Base-by-base conservation (phyloP, 2,888 invertebrate genomes). In the Drosophila fungiperda region DNA sequence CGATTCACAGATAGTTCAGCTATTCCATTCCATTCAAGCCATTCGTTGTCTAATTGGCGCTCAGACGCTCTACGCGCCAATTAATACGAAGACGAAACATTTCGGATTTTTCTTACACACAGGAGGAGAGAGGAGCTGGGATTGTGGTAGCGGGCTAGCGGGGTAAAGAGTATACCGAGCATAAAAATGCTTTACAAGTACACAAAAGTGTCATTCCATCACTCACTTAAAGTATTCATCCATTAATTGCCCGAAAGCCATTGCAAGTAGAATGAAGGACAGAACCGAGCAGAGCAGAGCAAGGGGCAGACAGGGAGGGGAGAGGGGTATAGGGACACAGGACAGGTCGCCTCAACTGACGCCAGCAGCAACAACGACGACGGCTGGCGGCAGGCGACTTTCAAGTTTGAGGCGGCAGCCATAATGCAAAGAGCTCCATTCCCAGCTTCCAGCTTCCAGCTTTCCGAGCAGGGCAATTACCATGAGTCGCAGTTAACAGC, bases 171-270 rank as follows among this genome's bases (percentile, higher is more conserved):
- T 72, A 38, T 53, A 71, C 66, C 66, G 70, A 68, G 82, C 67
- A 90, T 90, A 87, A 90, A 84, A 90, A 90, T 89, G 82, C 83
- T 88, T 89, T 89, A 87, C 90, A 83, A 82, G 89, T 89, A 82
- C 83, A 88, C 87, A 91, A 90, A 84, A 91, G 92, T 91, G 91
- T 91, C 92, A 91, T 91, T 91, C 91, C 92, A 91, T 91, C 91
- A 91, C 91, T 91, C 91, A 91, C 91, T 91, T 91, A 91, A 91
- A 91, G 91, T 91, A 91, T 91, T 91, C 91, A 91, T 91, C 91
- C 91, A 91, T 91, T 91, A 91, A 91, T 91, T 91, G 92, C 90
- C 89, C 90, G 85, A 90, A 90, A 91, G 91, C 91, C 86, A 87
- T 85, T 89, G 90, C 79, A 5, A 40, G 57, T 61, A 33, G 50